A percentile compares a stretch with the other conserved stretches of the same genome.
Evolutionary conservation across 1,140 invertebrate species (phyloP).

Genomic region (Zaprionus taronus): DNA sequence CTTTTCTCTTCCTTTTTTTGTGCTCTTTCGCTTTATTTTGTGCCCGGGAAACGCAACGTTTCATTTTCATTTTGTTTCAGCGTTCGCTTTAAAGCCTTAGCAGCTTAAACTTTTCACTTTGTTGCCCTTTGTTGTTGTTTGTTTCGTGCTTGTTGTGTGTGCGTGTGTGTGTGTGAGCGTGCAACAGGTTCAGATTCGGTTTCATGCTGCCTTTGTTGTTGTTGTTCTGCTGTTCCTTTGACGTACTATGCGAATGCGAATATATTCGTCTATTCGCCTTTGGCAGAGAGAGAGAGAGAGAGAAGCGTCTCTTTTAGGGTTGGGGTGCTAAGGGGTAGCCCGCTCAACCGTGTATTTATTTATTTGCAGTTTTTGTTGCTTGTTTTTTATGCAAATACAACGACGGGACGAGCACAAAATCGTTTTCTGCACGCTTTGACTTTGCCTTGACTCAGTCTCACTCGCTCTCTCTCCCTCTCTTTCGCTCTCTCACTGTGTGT

Average conservation of each 20-base stretch:
- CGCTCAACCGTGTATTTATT: constrained; percentile 48
- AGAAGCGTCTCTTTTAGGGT: constrained; percentile 45
- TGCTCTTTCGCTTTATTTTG: neutral
- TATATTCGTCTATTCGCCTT: constrained; percentile 43
- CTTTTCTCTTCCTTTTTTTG: constrained; percentile 16
- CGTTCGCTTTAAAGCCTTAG: constrained; percentile 42
- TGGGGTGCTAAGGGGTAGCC: neutral
- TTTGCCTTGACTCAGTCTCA: constrained; percentile 41
- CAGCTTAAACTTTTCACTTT: constrained; percentile 45
- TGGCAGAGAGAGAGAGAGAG: constrained; percentile 21
- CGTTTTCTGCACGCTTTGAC: constrained; percentile 68
- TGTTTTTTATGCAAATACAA: constrained; percentile 67
- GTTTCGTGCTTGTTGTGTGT: constrained; percentile 53
- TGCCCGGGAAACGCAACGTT: constrained; percentile 2
- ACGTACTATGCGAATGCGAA: neutral
- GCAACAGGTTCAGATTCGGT: constrained; percentile 70
- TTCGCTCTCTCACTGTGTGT: constrained; percentile 10
- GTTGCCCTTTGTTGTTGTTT: constrained; percentile 34
- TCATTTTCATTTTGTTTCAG: constrained; percentile 27
- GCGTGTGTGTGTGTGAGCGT: constrained; percentile 43
- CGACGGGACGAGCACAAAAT: constrained; percentile 43
- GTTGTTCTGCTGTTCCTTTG: constrained; percentile 19
- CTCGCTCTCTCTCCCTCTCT: constrained; percentile 1
- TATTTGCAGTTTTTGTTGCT: constrained; percentile 52
- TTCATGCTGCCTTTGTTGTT: constrained; percentile 4